Evolutionary conservation across 2,888 invertebrate species (phyloP).

Genomic region (Habroteleia sp.): DNA sequence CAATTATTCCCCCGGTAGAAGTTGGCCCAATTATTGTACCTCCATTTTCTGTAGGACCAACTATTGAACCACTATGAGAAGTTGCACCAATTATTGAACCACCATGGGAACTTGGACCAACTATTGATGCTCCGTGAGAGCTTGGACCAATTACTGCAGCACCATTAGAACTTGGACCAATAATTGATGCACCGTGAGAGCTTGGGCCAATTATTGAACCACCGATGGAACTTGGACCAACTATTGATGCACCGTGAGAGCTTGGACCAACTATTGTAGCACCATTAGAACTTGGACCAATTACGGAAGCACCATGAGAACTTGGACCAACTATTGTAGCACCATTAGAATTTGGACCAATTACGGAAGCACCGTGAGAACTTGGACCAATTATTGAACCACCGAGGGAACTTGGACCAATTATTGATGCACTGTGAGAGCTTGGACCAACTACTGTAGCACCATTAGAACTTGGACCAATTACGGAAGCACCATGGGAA

Average conservation of each 20-base stretch:
- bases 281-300: neutral
- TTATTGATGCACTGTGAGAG: neutral
- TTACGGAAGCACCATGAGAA: neutral
- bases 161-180: constrained; percentile 6
- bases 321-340: constrained; percentile 1
- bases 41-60: constrained; percentile 25
- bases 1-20: constrained; percentile 10
- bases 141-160: constrained; percentile 11
- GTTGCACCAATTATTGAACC: constrained; percentile 43
- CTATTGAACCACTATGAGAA: constrained; percentile 17
- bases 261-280: constrained; percentile 1
- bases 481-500: constrained; percentile 19
- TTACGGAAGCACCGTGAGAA: too few relatives aligned
- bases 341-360: constrained; percentile 4
- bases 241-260: neutral
- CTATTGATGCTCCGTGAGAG: too few relatives aligned
- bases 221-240: constrained; percentile 8
- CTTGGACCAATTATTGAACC: neutral
- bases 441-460: constrained; percentile 37
- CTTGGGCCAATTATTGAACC: constrained; percentile 1
- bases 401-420: too few relatives aligned
- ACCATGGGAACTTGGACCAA: neutral
- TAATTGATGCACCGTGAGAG: neutral
- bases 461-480: constrained; percentile 29
- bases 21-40: constrained; percentile 25